Conservation (phyloP, 2,113 vertebrate species). For the Ramphastos sulfuratus region DNA sequence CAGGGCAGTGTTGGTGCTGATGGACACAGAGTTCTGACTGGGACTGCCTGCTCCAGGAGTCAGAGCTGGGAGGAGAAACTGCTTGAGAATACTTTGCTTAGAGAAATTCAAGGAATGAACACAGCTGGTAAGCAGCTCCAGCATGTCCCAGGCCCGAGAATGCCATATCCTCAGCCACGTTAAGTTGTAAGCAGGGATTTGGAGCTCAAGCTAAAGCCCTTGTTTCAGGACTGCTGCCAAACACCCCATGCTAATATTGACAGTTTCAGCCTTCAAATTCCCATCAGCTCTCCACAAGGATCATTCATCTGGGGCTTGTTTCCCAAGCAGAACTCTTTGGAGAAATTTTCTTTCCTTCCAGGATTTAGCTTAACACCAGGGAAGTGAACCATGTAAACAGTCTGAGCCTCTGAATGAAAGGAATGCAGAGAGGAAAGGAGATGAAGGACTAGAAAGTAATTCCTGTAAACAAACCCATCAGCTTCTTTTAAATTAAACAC, state of each 20-base stretch:
- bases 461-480: slow-evolving; percentile 59
- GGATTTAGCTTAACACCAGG: slow-evolving; percentile 22
- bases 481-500: slow-evolving; percentile 56
- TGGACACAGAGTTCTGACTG: background rate
- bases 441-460: slow-evolving; percentile 47
- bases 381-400: slow-evolving; percentile 68
- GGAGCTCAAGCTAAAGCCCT: background rate
- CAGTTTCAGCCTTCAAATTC: background rate
- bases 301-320: background rate
- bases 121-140: background rate
- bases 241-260: background rate
- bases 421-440: slow-evolving; percentile 74
- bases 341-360: slow-evolving; percentile 21
- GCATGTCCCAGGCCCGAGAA: background rate
- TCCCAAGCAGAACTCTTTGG: background rate
- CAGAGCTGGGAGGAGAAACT: background rate
- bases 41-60: background rate
- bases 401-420: slow-evolving; percentile 58
- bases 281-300: background rate
- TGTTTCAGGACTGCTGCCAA: background rate
- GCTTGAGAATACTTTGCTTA: background rate
- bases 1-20: background rate
- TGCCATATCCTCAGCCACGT: background rate
- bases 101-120: background rate
- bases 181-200: background rate